Conservation (phyloP, 2,888 invertebrate species). For the Epiblema foenella region DNA sequence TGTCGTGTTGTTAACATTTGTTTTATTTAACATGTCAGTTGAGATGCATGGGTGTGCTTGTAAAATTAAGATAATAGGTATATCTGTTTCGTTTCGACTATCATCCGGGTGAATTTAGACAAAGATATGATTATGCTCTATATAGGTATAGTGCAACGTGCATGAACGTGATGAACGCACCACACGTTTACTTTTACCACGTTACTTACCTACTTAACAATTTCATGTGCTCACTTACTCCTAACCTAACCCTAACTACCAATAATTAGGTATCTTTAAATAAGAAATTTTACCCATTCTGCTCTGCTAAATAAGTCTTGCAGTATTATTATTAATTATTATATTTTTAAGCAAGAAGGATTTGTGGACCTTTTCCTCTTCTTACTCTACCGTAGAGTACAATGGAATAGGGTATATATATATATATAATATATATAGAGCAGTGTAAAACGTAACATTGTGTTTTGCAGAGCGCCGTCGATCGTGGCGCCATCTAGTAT, state of each 20-base stretch:
- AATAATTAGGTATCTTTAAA: too few species aligned
- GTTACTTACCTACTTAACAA: background rate
- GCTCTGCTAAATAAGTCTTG: too few species aligned
- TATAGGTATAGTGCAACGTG: background rate
- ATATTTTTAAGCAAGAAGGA: background rate
- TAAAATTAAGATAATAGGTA: background rate
- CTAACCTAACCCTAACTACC: too few species aligned
- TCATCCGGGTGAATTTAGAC: background rate
- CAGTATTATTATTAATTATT: too few species aligned
- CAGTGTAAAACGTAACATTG: too few species aligned
- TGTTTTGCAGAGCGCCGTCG: background rate
- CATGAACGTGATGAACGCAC: too few species aligned
- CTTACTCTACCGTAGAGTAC: background rate
- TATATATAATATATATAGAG: too few species aligned
- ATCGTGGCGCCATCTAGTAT: slow-evolving; percentile 8
- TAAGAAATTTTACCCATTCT: too few species aligned
- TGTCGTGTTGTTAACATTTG: slow-evolving; percentile 29
- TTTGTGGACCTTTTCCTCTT: background rate
- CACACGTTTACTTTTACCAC: background rate
- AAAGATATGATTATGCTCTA: background rate
- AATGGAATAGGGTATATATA: too few species aligned
- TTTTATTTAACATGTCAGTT: slow-evolving; percentile 48
- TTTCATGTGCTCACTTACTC: too few species aligned
- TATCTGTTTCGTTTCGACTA: background rate
- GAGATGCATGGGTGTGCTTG: slow-evolving; percentile 14